Evolutionary conservation across 2,797 vertebrate species (phyloP).

Genomic region (Melanotaenia maccullochi): DNA sequence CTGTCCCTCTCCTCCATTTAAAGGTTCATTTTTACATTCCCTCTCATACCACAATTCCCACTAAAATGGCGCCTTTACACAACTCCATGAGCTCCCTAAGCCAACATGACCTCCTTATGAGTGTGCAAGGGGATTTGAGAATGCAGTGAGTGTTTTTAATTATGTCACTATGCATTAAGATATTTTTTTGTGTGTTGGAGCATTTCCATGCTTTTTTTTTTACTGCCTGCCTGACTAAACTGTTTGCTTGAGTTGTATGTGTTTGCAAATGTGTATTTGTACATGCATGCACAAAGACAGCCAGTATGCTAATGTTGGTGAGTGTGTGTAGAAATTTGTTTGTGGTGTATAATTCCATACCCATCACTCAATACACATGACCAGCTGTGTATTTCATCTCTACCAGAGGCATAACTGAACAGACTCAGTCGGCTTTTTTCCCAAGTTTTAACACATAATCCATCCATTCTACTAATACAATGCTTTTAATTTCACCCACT

Average conservation of each 20-base stretch:
- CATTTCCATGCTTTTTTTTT: conserved; percentile 60
- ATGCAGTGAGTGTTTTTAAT: conserved; percentile 77
- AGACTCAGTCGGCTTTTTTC: conserved; percentile 30
- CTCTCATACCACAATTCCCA: conserved; percentile 72
- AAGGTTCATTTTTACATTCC: conserved; percentile 66
- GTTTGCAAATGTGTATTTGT: conserved; percentile 1
- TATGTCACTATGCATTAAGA: conserved; percentile 67
- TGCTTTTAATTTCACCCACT: conserved; percentile 59
- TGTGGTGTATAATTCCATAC: conserved; percentile 5
- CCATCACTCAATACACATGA: conserved; percentile 20
- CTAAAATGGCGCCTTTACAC: conserved; percentile 74
- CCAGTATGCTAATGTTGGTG: conserved; percentile 22
- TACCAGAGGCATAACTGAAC: conserved; percentile 69
- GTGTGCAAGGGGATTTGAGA: conserved; percentile 44
- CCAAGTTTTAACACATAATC: conserved; percentile 70
- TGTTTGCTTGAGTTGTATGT: conserved; percentile 19
- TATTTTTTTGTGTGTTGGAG: conserved; percentile 50
- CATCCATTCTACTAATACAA: conserved; percentile 76
- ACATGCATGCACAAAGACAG: conserved; percentile 10
- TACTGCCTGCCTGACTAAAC: conserved; percentile 39
- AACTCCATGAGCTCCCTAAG: conserved; percentile 73
- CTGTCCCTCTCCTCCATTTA: conserved; percentile 71
- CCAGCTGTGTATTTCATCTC: conserved; percentile 43
- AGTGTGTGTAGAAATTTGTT: conserved; percentile 9
- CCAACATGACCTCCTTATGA: conserved; percentile 70